These are phyloP conservation scores for Drosophila pseudoobscura DNA, from an alignment of 1,140 invertebrate genomes.

Conservation along the genomic window DNA sequence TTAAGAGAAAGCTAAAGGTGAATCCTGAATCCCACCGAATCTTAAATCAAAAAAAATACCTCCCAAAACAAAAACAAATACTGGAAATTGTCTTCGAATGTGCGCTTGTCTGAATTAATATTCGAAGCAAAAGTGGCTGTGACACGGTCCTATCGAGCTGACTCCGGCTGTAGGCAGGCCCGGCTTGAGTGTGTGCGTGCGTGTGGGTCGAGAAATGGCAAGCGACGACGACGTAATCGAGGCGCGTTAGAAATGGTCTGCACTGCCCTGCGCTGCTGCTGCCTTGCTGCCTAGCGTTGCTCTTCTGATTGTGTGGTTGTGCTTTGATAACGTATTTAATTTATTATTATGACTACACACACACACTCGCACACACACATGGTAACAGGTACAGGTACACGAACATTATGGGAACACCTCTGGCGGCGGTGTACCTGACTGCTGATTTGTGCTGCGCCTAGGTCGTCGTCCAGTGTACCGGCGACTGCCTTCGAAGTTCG, in stretches of 20 bases:
- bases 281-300: not conserved
- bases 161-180: too few relatives aligned
- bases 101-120: too few relatives aligned
- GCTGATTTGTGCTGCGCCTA: constrained; percentile 47
- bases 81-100: too few relatives aligned
- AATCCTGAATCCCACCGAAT: too few relatives aligned
- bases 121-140: too few relatives aligned
- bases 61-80: too few relatives aligned
- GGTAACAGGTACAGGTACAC: not conserved
- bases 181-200: too few relatives aligned
- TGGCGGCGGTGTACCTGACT: constrained; percentile 14
- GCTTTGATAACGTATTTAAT: constrained; percentile 75
- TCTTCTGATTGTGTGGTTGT: constrained; percentile 31
- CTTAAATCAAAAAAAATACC: too few relatives aligned
- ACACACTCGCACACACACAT: not conserved
- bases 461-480: constrained; percentile 57
- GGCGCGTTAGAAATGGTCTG: constrained; percentile 5
- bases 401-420: constrained; percentile 8
- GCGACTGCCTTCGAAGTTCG: constrained; percentile 72
- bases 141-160: too few relatives aligned
- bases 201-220: too few relatives aligned
- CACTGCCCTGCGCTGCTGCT: constrained; percentile 1
- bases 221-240: too few relatives aligned
- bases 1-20: too few relatives aligned
- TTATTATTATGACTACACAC: constrained; percentile 69